These are phyloP conservation scores for Amphiprion clarkii DNA, from an alignment of 2,797 vertebrate species.

Conservation along the genomic window DNA sequence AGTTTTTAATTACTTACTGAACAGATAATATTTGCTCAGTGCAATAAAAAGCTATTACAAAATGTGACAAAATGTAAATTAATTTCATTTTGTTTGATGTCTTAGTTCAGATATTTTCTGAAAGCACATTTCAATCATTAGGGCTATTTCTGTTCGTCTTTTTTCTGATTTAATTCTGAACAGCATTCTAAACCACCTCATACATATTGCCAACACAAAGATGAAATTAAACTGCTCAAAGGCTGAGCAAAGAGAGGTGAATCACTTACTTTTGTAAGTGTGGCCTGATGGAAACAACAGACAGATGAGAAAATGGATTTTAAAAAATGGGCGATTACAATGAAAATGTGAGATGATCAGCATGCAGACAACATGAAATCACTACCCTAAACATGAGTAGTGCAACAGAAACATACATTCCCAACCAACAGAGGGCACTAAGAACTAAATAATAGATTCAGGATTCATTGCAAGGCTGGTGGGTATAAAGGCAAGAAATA, in stretches of 20 bases:
- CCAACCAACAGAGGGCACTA: slow-evolving; percentile 81
- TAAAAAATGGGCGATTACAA: slow-evolving; percentile 71
- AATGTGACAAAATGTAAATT: neutral
- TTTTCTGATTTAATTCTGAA: neutral
- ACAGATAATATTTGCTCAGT: neutral
- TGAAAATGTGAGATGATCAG: slow-evolving; percentile 42
- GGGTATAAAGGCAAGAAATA: slow-evolving; percentile 9
- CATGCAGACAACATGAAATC: slow-evolving; percentile 26
- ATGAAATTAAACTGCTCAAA: neutral
- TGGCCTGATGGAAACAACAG: slow-evolving; percentile 87
- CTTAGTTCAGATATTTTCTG: neutral
- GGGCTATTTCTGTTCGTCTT: neutral
- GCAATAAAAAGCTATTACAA: neutral
- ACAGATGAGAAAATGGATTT: slow-evolving; percentile 78
- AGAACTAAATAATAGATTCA: slow-evolving; percentile 53
- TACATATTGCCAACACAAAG: neutral
- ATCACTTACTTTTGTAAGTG: slow-evolving; percentile 91
- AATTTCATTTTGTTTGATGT: neutral
- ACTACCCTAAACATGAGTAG: neutral
- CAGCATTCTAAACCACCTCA: slow-evolving; percentile 13
- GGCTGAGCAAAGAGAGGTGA: slow-evolving; percentile 42
- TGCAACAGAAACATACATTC: neutral
- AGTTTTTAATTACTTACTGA: no score
- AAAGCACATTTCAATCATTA: neutral
- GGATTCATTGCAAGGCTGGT: neutral